These are phyloP conservation scores for Timandra comae DNA, from an alignment of 2,888 invertebrate genomes.

Conservation along the genomic window DNA sequence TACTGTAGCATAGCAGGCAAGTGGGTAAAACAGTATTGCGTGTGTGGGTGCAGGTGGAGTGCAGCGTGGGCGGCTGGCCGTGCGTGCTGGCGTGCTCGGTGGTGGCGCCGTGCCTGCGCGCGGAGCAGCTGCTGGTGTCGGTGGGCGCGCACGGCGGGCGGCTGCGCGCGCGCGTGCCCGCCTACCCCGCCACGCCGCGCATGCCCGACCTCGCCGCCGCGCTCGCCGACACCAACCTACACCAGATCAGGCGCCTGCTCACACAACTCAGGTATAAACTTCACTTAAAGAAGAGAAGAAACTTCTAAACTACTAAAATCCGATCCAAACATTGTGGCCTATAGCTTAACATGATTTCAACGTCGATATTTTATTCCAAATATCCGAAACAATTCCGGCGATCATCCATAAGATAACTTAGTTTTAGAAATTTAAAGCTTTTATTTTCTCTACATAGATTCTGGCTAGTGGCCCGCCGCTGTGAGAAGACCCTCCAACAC, in stretches of 20 bases:
- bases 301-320: neutral
- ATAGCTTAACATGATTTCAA: too few relatives aligned
- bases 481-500: conserved; percentile 96
- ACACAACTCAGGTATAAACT: conserved; percentile 68
- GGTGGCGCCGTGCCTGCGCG: conserved; percentile 91
- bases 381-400: too few relatives aligned
- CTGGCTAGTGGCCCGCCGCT: conserved; percentile 94
- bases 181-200: conserved; percentile 87
- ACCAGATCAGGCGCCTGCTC: conserved; percentile 47
- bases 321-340: too few relatives aligned
- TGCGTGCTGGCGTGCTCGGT: conserved; percentile 94
- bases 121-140: conserved; percentile 93
- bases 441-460: too few relatives aligned
- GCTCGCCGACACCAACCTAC: conserved; percentile 61
- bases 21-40: too few relatives aligned
- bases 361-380: too few relatives aligned
- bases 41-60: conserved; percentile 79
- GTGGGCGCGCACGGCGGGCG: conserved; percentile 97
- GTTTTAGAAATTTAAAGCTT: too few relatives aligned
- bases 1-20: too few relatives aligned
- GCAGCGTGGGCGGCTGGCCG: conserved; percentile 88
- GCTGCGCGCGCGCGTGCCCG: conserved; percentile 93
- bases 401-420: too few relatives aligned
- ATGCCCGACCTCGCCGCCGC: conserved; percentile 89
- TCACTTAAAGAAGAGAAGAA: neutral